These are phyloP conservation scores for Thinocorus orbignyianus DNA, from an alignment of 2,113 vertebrate species.

Conservation along the genomic window DNA sequence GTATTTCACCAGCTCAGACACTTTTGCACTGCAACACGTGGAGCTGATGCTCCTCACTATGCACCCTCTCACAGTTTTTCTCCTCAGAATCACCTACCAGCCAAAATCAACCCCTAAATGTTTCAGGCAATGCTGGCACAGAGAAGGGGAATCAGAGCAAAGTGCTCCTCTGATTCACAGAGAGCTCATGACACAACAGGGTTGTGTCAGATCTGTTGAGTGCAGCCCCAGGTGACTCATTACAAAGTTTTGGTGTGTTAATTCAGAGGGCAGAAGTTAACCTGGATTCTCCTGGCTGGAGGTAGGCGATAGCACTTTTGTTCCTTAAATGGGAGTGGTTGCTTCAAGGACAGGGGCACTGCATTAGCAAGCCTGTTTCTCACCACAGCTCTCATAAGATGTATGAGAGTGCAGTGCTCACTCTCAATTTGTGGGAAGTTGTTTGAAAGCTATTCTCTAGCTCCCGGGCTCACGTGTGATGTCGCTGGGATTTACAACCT, in stretches of 20 bases:
- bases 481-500: conserved; percentile 44
- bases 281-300: neutral
- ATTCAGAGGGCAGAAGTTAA: neutral
- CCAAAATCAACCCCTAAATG: neutral
- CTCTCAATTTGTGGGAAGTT: conserved; percentile 41
- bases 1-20: neutral
- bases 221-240: neutral
- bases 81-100: neutral
- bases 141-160: neutral
- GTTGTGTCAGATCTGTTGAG: neutral
- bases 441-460: conserved; percentile 34
- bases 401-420: neutral
- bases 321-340: neutral
- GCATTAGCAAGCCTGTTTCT: neutral
- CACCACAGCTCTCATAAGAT: conserved; percentile 16
- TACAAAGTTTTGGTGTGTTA: neutral
- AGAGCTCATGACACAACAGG: neutral
- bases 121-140: neutral
- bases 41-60: fast-evolving
- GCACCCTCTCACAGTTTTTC: neutral
- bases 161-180: neutral
- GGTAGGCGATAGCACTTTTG: neutral
- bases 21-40: neutral
- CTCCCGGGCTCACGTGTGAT: conserved; percentile 11
- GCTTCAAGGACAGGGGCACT: neutral